These are phyloP conservation scores for Noctua janthe DNA, from an alignment of 2,888 invertebrate genomes.

Conservation along the genomic window DNA sequence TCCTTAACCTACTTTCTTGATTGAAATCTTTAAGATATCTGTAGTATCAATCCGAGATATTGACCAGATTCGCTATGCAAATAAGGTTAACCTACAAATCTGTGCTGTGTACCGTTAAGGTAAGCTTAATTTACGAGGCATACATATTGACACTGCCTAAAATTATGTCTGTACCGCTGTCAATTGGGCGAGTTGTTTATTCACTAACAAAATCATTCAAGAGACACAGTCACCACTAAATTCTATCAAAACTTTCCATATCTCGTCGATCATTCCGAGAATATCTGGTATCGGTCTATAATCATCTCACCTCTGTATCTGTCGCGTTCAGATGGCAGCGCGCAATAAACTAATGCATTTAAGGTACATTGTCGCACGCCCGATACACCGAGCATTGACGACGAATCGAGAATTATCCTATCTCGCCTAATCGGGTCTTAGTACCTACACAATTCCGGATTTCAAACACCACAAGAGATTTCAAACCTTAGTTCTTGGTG, in stretches of 20 bases:
- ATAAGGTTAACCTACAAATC: slow-evolving; percentile 52
- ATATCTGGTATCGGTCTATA: slow-evolving; percentile 70
- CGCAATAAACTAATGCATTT: slow-evolving; percentile 84
- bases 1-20: slow-evolving; percentile 61
- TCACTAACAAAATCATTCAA: slow-evolving; percentile 32
- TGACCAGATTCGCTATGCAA: slow-evolving; percentile 54
- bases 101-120: slow-evolving; percentile 34
- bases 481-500: slow-evolving; percentile 60
- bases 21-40: slow-evolving; percentile 56
- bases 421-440: slow-evolving; percentile 87
- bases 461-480: slow-evolving; percentile 36
- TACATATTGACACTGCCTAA: slow-evolving; percentile 32
- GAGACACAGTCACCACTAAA: slow-evolving; percentile 30
- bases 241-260: slow-evolving; percentile 61
- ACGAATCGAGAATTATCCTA: slow-evolving; percentile 85
- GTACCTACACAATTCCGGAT: slow-evolving; percentile 67
- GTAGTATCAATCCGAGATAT: slow-evolving; percentile 45
- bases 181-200: slow-evolving; percentile 34
- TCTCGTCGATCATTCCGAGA: slow-evolving; percentile 70
- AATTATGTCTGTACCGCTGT: slow-evolving; percentile 29
- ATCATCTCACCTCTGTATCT: slow-evolving; percentile 74
- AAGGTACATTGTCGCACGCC: slow-evolving; percentile 80
- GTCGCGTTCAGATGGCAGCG: slow-evolving; percentile 62
- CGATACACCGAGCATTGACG: slow-evolving; percentile 84
- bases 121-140: slow-evolving; percentile 41